Evolutionary conservation across 2,888 invertebrate genomes (phyloP).

Genomic region (Acanthoscelides obtectus): DNA sequence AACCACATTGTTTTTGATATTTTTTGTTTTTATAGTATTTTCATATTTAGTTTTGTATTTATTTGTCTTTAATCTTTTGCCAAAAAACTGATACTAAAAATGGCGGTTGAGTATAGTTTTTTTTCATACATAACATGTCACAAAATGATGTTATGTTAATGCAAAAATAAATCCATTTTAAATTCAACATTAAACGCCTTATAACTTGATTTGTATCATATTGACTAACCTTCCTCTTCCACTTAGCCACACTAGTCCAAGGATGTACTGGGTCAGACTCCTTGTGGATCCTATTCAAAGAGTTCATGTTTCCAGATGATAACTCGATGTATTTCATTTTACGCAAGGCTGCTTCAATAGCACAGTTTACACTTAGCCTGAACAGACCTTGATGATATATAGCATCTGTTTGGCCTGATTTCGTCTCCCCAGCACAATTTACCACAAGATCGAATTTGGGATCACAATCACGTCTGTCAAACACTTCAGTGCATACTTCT

Average conservation of each 20-base stretch:
- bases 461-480: constrained; percentile 56
- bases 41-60: too few species aligned
- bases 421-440: constrained; percentile 90
- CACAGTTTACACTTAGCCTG: constrained; percentile 79
- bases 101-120: too few species aligned
- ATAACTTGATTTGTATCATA: not conserved
- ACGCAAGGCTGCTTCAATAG: constrained; percentile 66
- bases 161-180: too few species aligned
- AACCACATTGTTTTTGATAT: too few species aligned
- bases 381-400: constrained; percentile 87
- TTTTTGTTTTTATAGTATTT: too few species aligned
- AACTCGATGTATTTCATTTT: constrained; percentile 72
- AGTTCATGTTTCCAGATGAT: constrained; percentile 77
- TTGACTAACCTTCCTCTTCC: constrained; percentile 61
- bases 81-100: too few species aligned
- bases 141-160: too few species aligned
- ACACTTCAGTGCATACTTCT: constrained; percentile 79
- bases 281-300: constrained; percentile 72
- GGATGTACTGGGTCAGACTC: constrained; percentile 75
- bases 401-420: constrained; percentile 81
- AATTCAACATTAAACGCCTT: too few species aligned
- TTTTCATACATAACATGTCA: too few species aligned
- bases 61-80: too few species aligned
- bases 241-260: constrained; percentile 79
- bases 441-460: constrained; percentile 71